These are phyloP conservation scores for Trogon surrucura DNA, from an alignment of 2,113 vertebrate species.

Conservation along the genomic window DNA sequence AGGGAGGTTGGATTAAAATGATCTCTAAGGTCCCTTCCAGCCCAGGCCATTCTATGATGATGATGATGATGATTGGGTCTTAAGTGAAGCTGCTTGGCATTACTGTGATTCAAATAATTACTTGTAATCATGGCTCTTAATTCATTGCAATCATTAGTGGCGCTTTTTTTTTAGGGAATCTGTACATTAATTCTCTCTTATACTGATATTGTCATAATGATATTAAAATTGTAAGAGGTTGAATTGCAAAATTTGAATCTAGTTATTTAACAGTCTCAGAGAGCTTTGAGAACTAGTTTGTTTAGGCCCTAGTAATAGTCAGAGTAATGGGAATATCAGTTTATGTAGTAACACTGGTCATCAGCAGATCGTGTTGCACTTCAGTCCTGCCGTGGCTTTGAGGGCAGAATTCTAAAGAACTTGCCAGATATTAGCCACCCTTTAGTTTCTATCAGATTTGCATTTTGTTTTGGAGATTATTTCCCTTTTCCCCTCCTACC, in stretches of 20 bases:
- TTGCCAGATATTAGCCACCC: background rate
- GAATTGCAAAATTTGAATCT: slow-evolving; percentile 26
- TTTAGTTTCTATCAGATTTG: background rate
- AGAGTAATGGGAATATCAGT: background rate
- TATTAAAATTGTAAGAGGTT: slow-evolving; percentile 6
- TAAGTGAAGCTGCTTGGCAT: slow-evolving; percentile 2
- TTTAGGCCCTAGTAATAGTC: background rate
- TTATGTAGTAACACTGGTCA: background rate
- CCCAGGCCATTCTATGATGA: too few relatives aligned
- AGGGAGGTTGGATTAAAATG: too few relatives aligned
- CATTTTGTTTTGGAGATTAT: background rate
- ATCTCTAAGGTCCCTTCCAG: too few relatives aligned
- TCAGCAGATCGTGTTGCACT: background rate
- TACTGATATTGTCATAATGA: background rate
- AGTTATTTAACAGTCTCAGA: background rate
- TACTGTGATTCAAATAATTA: slow-evolving; percentile 12
- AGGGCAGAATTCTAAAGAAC: background rate
- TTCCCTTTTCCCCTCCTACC: background rate
- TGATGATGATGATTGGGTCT: background rate
- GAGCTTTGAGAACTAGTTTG: background rate
- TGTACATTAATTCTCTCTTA: slow-evolving; percentile 37
- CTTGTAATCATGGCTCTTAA: background rate
- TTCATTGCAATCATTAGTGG: background rate
- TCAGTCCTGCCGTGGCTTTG: background rate
- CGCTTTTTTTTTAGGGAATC: slow-evolving; percentile 23